Evolutionary conservation across 2,888 invertebrate genomes (phyloP), one percentile per base, ranked within the genome.

Genomic region (Ischnus inquisitorius): DNA sequence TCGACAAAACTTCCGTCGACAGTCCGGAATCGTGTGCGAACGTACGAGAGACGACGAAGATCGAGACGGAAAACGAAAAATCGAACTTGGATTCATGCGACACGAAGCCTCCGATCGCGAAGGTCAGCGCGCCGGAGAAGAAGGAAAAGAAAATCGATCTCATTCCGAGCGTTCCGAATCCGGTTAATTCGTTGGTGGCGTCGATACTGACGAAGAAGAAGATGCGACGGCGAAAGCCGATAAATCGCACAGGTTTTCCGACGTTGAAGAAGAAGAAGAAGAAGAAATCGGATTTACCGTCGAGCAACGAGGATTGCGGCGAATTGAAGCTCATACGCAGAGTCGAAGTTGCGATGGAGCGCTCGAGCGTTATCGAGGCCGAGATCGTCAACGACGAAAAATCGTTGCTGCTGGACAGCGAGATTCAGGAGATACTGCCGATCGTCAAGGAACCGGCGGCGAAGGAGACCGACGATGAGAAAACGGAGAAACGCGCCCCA

Each of bases 181-280:
- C 89, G 0, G 62, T 83, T 5, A 81, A 85, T 80, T 60, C 85
- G 39, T 19, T 82, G 62, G 87, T 89, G 14, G 88, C 90, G 72
- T 77, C 89, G 62, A 88, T 90, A 3, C 79, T 91, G 2, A 86
- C 90, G 1, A 95, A 95, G 89, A 94, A 95, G 88, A 95, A 95
- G 86, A 93, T 94, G 8, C 92, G 95, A 19, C 95, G 97, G 88
- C 95, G 97, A 54, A 96, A 97, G 92, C 96, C 97, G 22, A 96
- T 97, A 57, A 98, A 98, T 91, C 95, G 97, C 88, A 98, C 98
- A 19, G 98, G 98, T 3, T 98, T 98, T 92, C 98, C 98, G 0
- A 97, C 96, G 25, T 94, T 97, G 16, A 97, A 97, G 90, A 96
- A 96, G 91, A 98, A 97, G 93, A 98, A 97, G 92, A 97, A 97